Conservation (phyloP, 2,888 invertebrate species). For the Pantelozetes paolii region DNA sequence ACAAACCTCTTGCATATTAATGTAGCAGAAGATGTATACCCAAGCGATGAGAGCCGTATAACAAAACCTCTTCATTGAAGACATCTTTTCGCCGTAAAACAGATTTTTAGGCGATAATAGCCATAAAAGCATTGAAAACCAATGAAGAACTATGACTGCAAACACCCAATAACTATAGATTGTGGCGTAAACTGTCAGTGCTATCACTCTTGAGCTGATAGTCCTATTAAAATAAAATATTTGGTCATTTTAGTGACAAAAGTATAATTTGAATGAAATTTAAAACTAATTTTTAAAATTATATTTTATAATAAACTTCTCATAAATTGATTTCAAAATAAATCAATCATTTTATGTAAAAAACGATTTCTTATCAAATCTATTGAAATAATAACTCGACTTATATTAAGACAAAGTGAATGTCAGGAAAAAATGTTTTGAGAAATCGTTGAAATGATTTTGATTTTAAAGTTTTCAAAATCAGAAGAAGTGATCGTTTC, state of each 20-base stretch:
- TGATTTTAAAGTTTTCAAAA: background rate
- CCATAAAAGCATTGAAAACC: conserved; percentile 87
- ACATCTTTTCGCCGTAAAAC: conserved; percentile 74
- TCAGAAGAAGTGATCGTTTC: too few species aligned
- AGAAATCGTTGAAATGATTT: background rate
- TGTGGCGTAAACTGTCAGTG: conserved; percentile 77
- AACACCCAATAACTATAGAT: conserved; percentile 73
- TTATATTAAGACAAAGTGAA: background rate
- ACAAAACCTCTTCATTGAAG: conserved; percentile 62
- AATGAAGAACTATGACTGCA: conserved; percentile 74
- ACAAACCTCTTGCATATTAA: conserved; percentile 71
- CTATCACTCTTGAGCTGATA: conserved; percentile 61
- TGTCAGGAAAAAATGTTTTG: background rate
- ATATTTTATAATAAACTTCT: conserved; percentile 3
- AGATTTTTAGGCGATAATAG: conserved; percentile 75
- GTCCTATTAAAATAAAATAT: conserved; percentile 41
- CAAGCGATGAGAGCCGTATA: conserved; percentile 69
- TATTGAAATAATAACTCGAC: too few species aligned
- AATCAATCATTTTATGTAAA: too few species aligned
- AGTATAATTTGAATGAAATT: background rate
- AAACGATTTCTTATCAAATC: too few species aligned
- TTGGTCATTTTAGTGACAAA: background rate
- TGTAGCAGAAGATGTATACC: conserved; percentile 79
- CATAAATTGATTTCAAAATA: background rate
- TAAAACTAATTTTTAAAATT: background rate